A percentile compares a stretch with the other conserved stretches of the same genome.
phyloP scores from a whole-genome alignment of 92 coral and sea anemone genomes.

The Parazoanthus swiftii region DNA sequence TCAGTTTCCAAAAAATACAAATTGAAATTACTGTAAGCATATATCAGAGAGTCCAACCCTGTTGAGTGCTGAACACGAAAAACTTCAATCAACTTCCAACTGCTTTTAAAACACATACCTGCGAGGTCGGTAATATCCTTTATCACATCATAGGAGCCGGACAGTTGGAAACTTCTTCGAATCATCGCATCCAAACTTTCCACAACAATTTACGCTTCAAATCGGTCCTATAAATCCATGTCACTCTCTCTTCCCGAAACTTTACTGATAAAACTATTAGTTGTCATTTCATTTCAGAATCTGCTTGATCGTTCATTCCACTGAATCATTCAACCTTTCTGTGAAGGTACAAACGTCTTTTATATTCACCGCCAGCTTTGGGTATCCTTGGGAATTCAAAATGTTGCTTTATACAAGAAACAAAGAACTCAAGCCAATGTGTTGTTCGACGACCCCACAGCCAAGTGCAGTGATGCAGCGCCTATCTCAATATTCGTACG shows the following conservation, averaged over 20 bases:
- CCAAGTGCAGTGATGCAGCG: neutral
- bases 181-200: constrained; percentile 61
- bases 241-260: neutral
- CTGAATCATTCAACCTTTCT: neutral
- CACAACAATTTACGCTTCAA: constrained; percentile 6
- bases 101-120: constrained; percentile 52
- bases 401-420: neutral
- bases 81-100: neutral
- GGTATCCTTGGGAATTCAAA: constrained; percentile 8
- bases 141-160: constrained; percentile 98
- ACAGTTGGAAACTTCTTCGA: constrained; percentile 97
- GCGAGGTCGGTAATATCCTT: constrained; percentile 77
- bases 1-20: neutral
- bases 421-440: constrained; percentile 9
- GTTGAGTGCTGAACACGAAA: neutral
- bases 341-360: neutral
- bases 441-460: neutral
- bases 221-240: neutral
- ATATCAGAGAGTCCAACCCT: neutral
- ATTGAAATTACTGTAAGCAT: neutral
- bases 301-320: neutral
- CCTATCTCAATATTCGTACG: neutral
- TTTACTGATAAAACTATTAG: neutral
- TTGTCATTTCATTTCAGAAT: constrained; percentile 7
- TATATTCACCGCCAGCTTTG: neutral